Base-by-base conservation (phyloP, 2,888 invertebrate genomes). In the Amorpha juglandis region DNA sequence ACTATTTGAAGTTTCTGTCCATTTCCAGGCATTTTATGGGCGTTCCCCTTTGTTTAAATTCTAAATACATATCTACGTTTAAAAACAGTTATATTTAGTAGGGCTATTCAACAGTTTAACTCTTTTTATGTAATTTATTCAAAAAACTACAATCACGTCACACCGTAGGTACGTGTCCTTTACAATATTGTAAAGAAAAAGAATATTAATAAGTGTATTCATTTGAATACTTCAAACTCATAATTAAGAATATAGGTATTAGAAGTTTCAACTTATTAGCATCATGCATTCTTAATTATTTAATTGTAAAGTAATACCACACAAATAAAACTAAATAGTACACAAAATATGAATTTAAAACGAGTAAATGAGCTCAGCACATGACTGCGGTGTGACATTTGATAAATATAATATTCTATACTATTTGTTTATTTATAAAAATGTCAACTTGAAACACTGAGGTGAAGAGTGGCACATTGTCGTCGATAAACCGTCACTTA, bases 401-500 rank as follows among this genome's bases (percentile, higher is more conserved):
- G 55, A 65, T 53, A 53, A 27, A 58, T 65, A 65, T 47, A n/a
- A n/a, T n/a, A 45, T 55, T 42, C 47, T 64, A 65, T 58, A 64
- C 48, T 55, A 55, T 48, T 55, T 19, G 53, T 45, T 73, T 71
- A 71, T 65, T 76, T 75, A 71, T 77, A 79, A 78, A 79, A 79
- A 78, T 71, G 70, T 77, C 72, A 78, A 76, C 51, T 76, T 82
- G 82, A 85, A 83, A 80, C 84, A 84, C 84, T 68, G 76, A 78
- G 78, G 81, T 78, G 80, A 77, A 74, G 69, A 76, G 85, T 86
- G 86, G 86, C 86, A 86, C 86, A 84, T 85, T 65, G 70, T 79
- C 66, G 76, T 78, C 77, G 72, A 72, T 78, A 79, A 68, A 75
- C 73, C 74, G 68, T 72, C 73, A 77, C 70, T 73, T 78, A 75